Evolutionary conservation across 1,140 invertebrate genomes (phyloP).

Genomic region (Zaprionus ornatus): DNA sequence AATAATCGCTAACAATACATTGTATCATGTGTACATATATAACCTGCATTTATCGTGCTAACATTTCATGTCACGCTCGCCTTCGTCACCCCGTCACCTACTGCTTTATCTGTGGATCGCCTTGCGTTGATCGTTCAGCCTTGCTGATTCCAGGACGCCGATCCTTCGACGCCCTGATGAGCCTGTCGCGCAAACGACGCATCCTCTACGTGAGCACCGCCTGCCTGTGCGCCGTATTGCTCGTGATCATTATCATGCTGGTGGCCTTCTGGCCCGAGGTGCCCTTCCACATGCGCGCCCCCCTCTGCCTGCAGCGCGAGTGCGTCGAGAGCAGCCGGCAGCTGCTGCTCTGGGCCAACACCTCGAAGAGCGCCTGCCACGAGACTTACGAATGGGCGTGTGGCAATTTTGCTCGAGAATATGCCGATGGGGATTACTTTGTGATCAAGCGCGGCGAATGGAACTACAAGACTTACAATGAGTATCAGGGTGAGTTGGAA

Average conservation of each 20-base stretch:
- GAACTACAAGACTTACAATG: constrained; percentile 81
- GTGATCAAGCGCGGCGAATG: constrained; percentile 82
- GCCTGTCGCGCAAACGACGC: constrained; percentile 72
- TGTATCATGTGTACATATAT: background rate
- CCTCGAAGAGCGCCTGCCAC: constrained; percentile 72
- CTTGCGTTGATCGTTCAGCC: constrained; percentile 45
- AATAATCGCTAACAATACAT: background rate
- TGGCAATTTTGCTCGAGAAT: constrained; percentile 77
- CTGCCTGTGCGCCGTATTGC: constrained; percentile 74
- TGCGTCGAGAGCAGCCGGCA: constrained; percentile 79
- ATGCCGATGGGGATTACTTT: constrained; percentile 71
- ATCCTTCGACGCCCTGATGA: constrained; percentile 76
- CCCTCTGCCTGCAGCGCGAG: constrained; percentile 77
- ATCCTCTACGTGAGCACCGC: constrained; percentile 76
- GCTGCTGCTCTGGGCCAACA: constrained; percentile 79
- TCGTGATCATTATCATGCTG: constrained; percentile 77
- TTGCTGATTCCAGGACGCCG: constrained; percentile 81
- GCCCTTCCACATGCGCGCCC: constrained; percentile 76
- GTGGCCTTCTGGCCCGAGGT: constrained; percentile 82
- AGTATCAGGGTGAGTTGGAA: constrained; percentile 76
- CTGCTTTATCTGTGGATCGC: background rate
- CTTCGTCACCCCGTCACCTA: constrained; percentile 14
- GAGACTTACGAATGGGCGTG: constrained; percentile 82
- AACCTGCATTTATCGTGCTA: background rate
- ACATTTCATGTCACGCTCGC: constrained; percentile 25